Evolutionary conservation across 2,113 vertebrate species (phyloP).

Genomic region (Cyphomyrus discorhynchus): DNA sequence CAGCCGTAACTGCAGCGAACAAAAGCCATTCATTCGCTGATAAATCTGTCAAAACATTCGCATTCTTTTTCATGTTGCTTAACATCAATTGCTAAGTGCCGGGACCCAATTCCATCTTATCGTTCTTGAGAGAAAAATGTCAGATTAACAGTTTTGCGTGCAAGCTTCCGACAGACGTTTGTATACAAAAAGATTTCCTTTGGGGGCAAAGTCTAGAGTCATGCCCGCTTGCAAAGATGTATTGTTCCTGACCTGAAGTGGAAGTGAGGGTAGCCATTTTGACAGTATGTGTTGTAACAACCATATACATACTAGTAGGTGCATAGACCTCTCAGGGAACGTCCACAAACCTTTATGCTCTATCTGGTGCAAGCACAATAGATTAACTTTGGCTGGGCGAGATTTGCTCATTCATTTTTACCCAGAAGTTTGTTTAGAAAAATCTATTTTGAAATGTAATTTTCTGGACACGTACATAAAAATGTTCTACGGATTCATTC

Average conservation of each 20-base stretch:
- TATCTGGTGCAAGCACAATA: constrained; percentile 35
- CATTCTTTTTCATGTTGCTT: neutral
- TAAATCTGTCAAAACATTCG: neutral
- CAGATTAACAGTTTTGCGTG: neutral
- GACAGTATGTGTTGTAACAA: neutral
- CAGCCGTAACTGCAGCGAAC: neutral
- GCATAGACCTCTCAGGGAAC: constrained; percentile 47
- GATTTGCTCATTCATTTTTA: constrained; percentile 16
- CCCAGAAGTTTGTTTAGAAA: constrained; percentile 1
- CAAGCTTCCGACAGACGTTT: neutral
- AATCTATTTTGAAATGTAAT: constrained; percentile 24
- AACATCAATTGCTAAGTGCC: neutral
- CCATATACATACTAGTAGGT: constrained; percentile 11
- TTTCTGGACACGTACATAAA: neutral
- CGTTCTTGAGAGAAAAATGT: neutral
- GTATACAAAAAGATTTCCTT: neutral
- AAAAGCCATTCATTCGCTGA: constrained; percentile 16
- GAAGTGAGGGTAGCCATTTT: constrained; percentile 11
- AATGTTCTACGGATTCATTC: neutral
- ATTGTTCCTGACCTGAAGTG: constrained; percentile 11
- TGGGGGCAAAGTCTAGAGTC: neutral
- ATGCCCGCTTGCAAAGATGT: neutral
- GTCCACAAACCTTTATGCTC: constrained; percentile 13
- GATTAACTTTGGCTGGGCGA: neutral
- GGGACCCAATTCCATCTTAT: neutral